Conservation (phyloP, 1,140 invertebrate species). For the Drosophila quadrilineata region DNA sequence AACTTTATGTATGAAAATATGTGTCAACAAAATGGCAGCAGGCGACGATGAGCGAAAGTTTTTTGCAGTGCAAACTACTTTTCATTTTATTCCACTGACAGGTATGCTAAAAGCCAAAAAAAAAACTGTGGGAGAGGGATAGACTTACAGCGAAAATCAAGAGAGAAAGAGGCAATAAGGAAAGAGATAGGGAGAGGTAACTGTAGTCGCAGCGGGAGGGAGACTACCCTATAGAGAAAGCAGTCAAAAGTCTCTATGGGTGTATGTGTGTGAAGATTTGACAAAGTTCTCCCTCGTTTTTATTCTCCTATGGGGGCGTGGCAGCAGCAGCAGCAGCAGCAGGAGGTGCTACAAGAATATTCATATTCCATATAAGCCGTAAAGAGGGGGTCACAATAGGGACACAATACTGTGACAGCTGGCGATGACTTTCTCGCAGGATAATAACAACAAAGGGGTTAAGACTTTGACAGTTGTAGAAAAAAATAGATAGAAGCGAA, state of each 20-base stretch:
- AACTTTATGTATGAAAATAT: slow-evolving; percentile 58
- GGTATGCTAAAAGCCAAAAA: slow-evolving; percentile 78
- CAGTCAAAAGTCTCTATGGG: slow-evolving; percentile 55
- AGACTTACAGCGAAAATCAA: too few species aligned
- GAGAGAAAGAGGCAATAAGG: too few species aligned
- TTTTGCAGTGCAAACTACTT: slow-evolving; percentile 70
- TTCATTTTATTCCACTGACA: slow-evolving; percentile 77
- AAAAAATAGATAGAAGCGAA: slow-evolving; percentile 30
- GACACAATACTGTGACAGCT: slow-evolving; percentile 56
- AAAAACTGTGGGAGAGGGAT: slow-evolving; percentile 10
- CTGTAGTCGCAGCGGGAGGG: neutral
- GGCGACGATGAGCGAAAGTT: slow-evolving; percentile 63
- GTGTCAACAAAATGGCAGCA: slow-evolving; percentile 69
- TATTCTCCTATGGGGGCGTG: too few species aligned
- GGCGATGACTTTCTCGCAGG: slow-evolving; percentile 69
- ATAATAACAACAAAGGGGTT: slow-evolving; percentile 68
- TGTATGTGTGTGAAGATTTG: slow-evolving; percentile 38
- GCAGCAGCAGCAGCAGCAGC: too few species aligned
- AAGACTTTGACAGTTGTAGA: slow-evolving; percentile 57
- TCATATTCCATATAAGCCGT: too few species aligned
- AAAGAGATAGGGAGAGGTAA: too few species aligned
- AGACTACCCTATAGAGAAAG: slow-evolving; percentile 27
- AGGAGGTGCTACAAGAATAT: too few species aligned
- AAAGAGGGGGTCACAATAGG: neutral
- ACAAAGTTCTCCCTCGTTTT: too few species aligned